Evolutionary conservation across 2,888 invertebrate genomes (phyloP).

Genomic region (Ophioninae sp.): DNA sequence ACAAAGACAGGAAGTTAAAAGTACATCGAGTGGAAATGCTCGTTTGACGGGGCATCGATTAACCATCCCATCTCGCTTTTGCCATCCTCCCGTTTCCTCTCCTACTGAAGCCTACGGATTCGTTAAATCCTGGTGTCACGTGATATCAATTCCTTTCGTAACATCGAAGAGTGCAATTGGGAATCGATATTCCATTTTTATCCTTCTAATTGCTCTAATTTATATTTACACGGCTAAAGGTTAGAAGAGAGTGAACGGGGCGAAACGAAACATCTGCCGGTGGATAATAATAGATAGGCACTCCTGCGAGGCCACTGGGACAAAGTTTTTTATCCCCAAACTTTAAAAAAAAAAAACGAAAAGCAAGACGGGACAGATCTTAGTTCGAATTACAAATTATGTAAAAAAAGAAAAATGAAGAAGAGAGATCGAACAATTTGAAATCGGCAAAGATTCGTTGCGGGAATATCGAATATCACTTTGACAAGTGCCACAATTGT

Average conservation of each 20-base stretch:
- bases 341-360: neutral
- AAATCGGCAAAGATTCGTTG: neutral
- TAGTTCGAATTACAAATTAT: neutral
- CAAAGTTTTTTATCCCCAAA: neutral
- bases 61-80: neutral
- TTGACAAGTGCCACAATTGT: neutral
- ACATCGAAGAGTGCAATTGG: neutral
- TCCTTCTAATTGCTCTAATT: neutral
- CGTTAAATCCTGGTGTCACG: neutral
- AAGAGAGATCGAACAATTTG: neutral
- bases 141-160: neutral
- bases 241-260: neutral
- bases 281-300: slow-evolving; percentile 50
- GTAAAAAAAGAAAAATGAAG: neutral
- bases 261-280: neutral
- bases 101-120: neutral
- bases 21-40: slow-evolving; percentile 35
- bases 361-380: neutral
- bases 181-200: neutral
- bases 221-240: neutral
- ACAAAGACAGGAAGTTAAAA: slow-evolving; percentile 30
- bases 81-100: neutral
- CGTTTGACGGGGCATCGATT: slow-evolving; percentile 34
- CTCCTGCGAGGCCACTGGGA: neutral
- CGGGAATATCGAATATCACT: slow-evolving; percentile 20